phyloP scores from a whole-genome alignment of 2,113 vertebrate genomes.

The Catagonus wagneri region DNA sequence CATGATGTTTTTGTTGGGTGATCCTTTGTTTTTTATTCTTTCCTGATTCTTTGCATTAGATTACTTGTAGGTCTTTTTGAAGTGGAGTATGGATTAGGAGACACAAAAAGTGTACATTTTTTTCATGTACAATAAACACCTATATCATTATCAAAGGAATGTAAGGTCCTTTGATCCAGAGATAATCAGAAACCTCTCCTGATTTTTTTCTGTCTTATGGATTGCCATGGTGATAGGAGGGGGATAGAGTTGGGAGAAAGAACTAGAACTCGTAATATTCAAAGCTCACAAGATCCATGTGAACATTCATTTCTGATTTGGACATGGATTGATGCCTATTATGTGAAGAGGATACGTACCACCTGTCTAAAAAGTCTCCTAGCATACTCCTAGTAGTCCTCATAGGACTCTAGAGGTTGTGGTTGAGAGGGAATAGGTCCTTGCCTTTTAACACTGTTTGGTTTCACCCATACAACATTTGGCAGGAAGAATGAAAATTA shows the following conservation, averaged over 20 bases:
- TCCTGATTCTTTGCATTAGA: not conserved
- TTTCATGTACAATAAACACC: not conserved
- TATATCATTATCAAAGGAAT: constrained; percentile 26
- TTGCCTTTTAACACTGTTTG: not conserved
- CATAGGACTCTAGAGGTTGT: not conserved
- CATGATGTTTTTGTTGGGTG: not conserved
- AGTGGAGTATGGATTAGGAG: not conserved
- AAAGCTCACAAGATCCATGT: not conserved
- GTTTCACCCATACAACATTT: not conserved
- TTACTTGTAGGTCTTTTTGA: not conserved
- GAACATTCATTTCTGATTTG: not conserved
- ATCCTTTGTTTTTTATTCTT: not conserved
- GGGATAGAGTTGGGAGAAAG: not conserved
- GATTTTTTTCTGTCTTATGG: not conserved
- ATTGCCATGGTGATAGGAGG: not conserved
- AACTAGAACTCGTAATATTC: not conserved
- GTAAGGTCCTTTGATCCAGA: not conserved
- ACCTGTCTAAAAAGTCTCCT: not conserved
- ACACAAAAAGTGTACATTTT: constrained; percentile 9
- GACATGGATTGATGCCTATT: not conserved
- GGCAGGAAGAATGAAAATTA: not conserved
- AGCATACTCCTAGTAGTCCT: not conserved
- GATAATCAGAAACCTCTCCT: not conserved
- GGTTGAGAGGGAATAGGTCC: not conserved
- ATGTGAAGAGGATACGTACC: not conserved